phyloP scores from a whole-genome alignment of 2,888 invertebrate genomes.

The Cheilosia vernalis region DNA sequence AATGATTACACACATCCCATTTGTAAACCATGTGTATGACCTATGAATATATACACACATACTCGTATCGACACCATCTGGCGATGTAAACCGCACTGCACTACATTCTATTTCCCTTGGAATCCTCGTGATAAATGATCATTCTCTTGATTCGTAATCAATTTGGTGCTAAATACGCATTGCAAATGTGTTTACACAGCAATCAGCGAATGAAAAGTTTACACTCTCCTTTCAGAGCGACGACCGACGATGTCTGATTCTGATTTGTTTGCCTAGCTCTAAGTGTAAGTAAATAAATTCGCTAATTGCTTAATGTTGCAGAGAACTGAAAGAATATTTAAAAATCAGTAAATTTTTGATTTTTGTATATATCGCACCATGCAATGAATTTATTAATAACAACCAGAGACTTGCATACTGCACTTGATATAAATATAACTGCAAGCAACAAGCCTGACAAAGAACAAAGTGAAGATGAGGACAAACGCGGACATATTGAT shows the following conservation, averaged over 20 bases:
- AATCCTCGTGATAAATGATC: slow-evolving; percentile 28
- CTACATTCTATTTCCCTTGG: background rate
- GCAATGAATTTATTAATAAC: no score
- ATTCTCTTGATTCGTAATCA: slow-evolving; percentile 23
- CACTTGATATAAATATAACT: no score
- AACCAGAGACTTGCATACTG: no score
- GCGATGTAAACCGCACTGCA: background rate
- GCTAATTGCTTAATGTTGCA: background rate
- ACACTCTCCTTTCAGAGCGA: background rate
- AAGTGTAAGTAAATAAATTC: background rate
- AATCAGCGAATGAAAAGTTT: slow-evolving; percentile 12
- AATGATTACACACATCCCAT: slow-evolving; percentile 52
- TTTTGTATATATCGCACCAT: no score
- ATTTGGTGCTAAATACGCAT: slow-evolving; percentile 7
- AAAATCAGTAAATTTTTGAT: background rate
- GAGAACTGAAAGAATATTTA: background rate
- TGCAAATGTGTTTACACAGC: slow-evolving; percentile 11
- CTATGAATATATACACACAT: background rate
- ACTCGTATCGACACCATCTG: slow-evolving; percentile 7
- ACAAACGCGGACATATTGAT: no score
- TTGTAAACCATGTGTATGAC: slow-evolving; percentile 15
- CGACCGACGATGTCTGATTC: background rate
- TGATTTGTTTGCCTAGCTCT: slow-evolving; percentile 9
- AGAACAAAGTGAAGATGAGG: no score
- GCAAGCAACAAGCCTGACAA: background rate